Base-by-base conservation (phyloP, 2,888 invertebrate species). In the Baronia brevicornis region DNA sequence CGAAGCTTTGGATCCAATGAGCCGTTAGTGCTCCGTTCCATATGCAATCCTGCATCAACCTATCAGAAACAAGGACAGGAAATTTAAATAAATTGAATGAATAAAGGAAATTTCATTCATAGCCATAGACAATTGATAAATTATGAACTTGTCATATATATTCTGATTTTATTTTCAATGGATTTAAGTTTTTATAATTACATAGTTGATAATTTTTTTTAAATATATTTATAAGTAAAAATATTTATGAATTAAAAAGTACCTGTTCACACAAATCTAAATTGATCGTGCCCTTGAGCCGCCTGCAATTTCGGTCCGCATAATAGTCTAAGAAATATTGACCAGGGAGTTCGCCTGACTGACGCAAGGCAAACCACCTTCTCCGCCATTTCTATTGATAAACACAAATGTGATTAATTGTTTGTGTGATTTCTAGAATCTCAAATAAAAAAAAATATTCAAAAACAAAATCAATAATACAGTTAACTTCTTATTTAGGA, bases 221-320 rank as follows among this genome's bases (percentile, higher is more conserved):
- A 26, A 14, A 14, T 5, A 11, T 8, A 10, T 14, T 22, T 27
- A 28, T 30, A 7, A 30, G 22, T 8, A 26, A 20, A 21, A 24
- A 28, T 13, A 20, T 23, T 27, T 28, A 41, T 18, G 19, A 21
- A 29, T 13, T 22, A 21, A 33, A 37, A 57, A 56, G 52, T 77
- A 95, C 95, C 87, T 97, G 96, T 82, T 97, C 96, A 75, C 97
- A 97, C 69, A 96, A 93, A 85, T 97, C 97, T 60, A 98, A 87
- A 86, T 97, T 94, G 59, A 98, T 95, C 39, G 90, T 89, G 58
- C 95, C 95, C 84, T 96, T 95, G 48, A 92, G 85, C 60, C 94
- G 93, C 53, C 93, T 89, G 69, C 93, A 91, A 62, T 91, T 90
- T 56, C 90, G 88, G 71, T 97, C 96, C 19, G 95, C 93, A 75